Evolutionary conservation across 2,797 vertebrate genomes (phyloP), one percentile per base, ranked within the genome.

Genomic region (Sebastes alutus): DNA sequence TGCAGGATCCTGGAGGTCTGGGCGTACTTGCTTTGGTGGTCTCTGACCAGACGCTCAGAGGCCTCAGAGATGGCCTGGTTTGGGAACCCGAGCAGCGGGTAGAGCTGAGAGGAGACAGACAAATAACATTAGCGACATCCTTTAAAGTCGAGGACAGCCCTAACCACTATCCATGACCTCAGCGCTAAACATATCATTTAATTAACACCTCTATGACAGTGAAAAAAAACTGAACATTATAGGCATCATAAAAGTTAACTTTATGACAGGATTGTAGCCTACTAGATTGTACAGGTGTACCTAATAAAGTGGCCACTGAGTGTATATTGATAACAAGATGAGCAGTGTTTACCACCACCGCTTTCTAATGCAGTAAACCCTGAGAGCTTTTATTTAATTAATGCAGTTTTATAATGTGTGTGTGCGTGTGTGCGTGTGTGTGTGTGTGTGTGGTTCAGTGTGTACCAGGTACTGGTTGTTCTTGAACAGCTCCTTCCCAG

Each of bases 401-500:
- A 27, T 52, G 58, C 35, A 61, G 16, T 55, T 25, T 12, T 55
- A 23, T 33, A 61, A 18, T 20, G 55, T 56, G 54, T 25, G 23
- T 4, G 55, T 27, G 25, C 23, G 33, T 52, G 38, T 33, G 56
- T 73, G 71, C 61, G 46, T 66, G 27, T 4, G 55, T 27, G 25
- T 20, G 33, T 52, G 38, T 33, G 56, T 73, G 71, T 66, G 46
- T 66, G 27, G 10, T 12, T 65, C n/a, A 52, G 49, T 61, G 71
- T 64, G 59, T 90, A 96, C 96, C 95, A 95, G 80, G 68, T 60
- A 88, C 8, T 95, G 91, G 73, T 20, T 81, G 82, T 93, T 91
- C 90, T 93, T 93, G 77, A 93, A 94, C 63, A 96, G 87, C 71
- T 93, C 88, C 82, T 95, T 96, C 25, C 96, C 96, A 1, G 75